Percentiles rank a stretch among this genome's conserved stretches.
Conservation (phyloP, 2,888 invertebrate species). For the Didymodactylos carnosus region DNA sequence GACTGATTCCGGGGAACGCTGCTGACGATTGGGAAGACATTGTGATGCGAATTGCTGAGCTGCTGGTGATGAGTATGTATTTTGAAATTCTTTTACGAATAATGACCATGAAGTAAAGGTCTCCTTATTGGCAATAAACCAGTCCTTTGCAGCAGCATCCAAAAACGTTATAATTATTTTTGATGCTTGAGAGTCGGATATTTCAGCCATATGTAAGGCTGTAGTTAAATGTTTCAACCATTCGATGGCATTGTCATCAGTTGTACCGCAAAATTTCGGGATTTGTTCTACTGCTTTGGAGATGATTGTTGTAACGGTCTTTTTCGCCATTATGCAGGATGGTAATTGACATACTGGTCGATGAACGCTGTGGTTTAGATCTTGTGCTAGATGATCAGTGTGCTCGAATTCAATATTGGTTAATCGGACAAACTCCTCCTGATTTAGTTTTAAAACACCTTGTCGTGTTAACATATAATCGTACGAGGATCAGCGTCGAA, state of each 20-base stretch:
- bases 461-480: not conserved
- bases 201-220: not conserved
- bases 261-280: not conserved
- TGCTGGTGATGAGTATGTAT: not conserved
- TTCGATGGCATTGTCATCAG: not conserved
- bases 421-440: not conserved
- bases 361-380: too few relatives aligned
- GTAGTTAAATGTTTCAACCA: not conserved
- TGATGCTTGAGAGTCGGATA: not conserved
- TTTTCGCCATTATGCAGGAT: not conserved
- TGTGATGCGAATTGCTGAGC: not conserved
- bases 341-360: not conserved
- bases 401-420: not conserved
- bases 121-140: not conserved
- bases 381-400: not conserved
- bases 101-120: not conserved
- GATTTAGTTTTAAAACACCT: not conserved
- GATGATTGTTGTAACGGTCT: not conserved
- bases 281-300: not conserved
- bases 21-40: not conserved
- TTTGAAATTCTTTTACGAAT: not conserved
- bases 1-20: not conserved
- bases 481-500: not conserved
- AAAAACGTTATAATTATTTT: not conserved
- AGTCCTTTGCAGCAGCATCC: not conserved